Conservation (phyloP, 2,113 vertebrate genomes). For the Anser brachyrhynchus region DNA sequence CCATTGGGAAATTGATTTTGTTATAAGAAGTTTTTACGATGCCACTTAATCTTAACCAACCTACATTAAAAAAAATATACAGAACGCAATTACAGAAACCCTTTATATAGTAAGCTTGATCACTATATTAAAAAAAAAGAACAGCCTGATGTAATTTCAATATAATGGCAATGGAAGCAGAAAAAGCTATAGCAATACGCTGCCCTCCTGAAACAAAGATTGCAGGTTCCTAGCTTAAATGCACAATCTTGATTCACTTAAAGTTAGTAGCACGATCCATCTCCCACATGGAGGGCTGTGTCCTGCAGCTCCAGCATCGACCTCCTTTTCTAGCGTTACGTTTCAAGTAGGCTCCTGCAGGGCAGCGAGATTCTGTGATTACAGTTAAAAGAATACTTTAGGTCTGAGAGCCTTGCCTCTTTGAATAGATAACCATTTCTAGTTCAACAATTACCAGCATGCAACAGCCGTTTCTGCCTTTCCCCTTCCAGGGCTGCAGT, state of each 20-base stretch:
- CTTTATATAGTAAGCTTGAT: constrained; percentile 67
- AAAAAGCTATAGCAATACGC: constrained; percentile 28
- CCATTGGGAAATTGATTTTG: constrained; percentile 72
- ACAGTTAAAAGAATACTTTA: constrained; percentile 36
- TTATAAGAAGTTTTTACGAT: constrained; percentile 68
- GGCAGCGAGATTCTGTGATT: constrained; percentile 39
- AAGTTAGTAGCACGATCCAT: constrained; percentile 39
- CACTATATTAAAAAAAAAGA: constrained; percentile 73
- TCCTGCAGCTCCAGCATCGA: constrained; percentile 34
- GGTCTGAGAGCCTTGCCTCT: constrained; percentile 10
- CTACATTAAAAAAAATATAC: constrained; percentile 59
- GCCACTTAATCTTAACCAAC: constrained; percentile 71
- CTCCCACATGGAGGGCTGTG: constrained; percentile 2
- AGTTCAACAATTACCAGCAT: constrained; percentile 8
- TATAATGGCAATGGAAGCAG: constrained; percentile 56
- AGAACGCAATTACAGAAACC: constrained; percentile 63
- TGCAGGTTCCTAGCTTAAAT: constrained; percentile 35
- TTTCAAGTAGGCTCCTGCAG: constrained; percentile 33
- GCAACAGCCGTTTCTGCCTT: background rate
- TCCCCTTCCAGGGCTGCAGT: background rate
- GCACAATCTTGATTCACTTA: constrained; percentile 54
- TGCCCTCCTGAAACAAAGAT: constrained; percentile 43
- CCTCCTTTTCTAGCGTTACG: constrained; percentile 42
- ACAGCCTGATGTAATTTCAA: constrained; percentile 54
- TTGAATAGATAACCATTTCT: constrained; percentile 28